phyloP scores from a whole-genome alignment of 1,140 invertebrate species.

The Tyrophagus putrescentiae region DNA sequence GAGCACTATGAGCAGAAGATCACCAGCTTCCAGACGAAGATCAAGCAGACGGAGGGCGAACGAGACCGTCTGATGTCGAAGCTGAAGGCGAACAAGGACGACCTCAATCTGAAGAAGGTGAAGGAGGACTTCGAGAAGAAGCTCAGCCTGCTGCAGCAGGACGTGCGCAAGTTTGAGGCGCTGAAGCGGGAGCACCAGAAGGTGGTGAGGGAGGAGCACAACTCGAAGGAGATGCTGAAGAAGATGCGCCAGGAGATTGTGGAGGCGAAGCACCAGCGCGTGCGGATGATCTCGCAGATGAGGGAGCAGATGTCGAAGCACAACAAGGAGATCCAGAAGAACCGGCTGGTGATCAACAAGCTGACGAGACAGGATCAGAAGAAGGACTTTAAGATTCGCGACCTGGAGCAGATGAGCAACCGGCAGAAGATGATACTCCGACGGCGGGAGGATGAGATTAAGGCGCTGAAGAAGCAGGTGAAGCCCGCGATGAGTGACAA shows the following conservation, averaged over 20 bases:
- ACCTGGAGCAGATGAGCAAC: constrained; percentile 68
- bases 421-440: constrained; percentile 78
- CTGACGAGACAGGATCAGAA: constrained; percentile 69
- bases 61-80: constrained; percentile 70
- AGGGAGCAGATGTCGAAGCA: constrained; percentile 64
- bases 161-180: constrained; percentile 68
- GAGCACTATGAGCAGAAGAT: constrained; percentile 89
- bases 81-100: constrained; percentile 29
- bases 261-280: constrained; percentile 74
- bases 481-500: constrained; percentile 47
- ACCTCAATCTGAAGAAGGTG: constrained; percentile 51
- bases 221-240: constrained; percentile 63
- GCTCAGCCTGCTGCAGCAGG: constrained; percentile 62
- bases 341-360: constrained; percentile 67
- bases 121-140: constrained; percentile 80
- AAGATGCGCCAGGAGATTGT: constrained; percentile 60
- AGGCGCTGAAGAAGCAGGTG: constrained; percentile 52
- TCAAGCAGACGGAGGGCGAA: constrained; percentile 76
- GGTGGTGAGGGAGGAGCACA: constrained; percentile 60
- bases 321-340: constrained; percentile 45
- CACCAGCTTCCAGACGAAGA: constrained; percentile 66
- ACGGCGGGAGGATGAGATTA: constrained; percentile 87
- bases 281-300: constrained; percentile 72
- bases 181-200: constrained; percentile 78
- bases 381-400: constrained; percentile 71